Base-by-base conservation (phyloP, 1,140 invertebrate genomes). In the Euschistus heros region DNA sequence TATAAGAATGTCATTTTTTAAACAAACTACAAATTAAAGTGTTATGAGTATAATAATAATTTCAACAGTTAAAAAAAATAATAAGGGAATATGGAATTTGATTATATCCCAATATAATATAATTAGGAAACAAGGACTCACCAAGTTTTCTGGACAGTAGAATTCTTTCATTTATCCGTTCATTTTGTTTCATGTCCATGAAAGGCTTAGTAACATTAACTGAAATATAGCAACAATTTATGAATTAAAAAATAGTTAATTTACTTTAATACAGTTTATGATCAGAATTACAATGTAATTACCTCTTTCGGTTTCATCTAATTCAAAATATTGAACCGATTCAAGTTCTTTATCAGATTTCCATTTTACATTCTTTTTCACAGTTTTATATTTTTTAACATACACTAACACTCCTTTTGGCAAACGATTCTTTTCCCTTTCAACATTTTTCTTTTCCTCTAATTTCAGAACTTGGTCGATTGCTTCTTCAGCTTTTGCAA, bases 161-260 rank as follows among this genome's bases (percentile, higher is more conserved):
- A 72, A 89, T 79, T 62, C 91, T 83, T 76, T 97, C 94, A 69
- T 86, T 80, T 68, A 84, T 81, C 65, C 89, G 86, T 72, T 97
- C 94, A 79, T 92, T 85, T 73, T 88, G 85, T 74, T 92, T 93
- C 86, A 93, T 87, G 69, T 94, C 91, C n/a, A 83, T 86, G 76
- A 95, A 96, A 30, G 89, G 88, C 75, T 90, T 89, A 0, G 91
- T 93, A 0, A 97, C 93, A 78, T 96, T 96, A 0, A 94, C 91
- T 82, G 73, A 10, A 75, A 75, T 22, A 65, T n/a, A 26, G 14
- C 14, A 27, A 15, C 37, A 24, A 65, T 60, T 65, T 24, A 27
- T 44, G 1, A 46, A 2, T 60, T 6, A 59, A 18, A 65, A 42
- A 8, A 18, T 22, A 65, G 18, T 27, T 24, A 59, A 66, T 44